Conservation (phyloP, 37 sponge, comb jelly and placozoan species). For the Cladorhizidae sp. region DNA sequence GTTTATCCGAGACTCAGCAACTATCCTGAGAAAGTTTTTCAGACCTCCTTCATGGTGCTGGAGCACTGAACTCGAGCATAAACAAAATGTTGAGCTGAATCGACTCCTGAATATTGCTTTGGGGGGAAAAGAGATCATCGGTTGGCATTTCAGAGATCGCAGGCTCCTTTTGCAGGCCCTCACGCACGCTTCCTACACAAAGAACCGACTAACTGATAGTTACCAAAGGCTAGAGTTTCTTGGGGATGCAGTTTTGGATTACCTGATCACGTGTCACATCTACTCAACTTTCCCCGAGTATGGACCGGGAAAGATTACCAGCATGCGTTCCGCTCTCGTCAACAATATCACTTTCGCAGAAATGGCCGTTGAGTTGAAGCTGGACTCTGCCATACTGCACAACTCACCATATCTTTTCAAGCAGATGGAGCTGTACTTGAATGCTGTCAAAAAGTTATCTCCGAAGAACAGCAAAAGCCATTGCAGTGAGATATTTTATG, state of each 20-base stretch:
- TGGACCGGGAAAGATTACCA: slow-evolving; percentile 83
- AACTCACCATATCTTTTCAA: slow-evolving; percentile 52
- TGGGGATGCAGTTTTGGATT: slow-evolving; percentile 97
- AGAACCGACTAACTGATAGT: slow-evolving; percentile 83
- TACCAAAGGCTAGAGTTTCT: slow-evolving; percentile 98
- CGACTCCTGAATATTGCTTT: background rate
- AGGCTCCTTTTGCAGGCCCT: slow-evolving; percentile 83
- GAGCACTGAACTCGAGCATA: too few relatives aligned
- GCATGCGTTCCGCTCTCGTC: slow-evolving; percentile 87
- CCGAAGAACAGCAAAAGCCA: too few relatives aligned
- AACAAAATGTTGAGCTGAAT: slow-evolving; percentile 1
- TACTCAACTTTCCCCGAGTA: slow-evolving; percentile 67
- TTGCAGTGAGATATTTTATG: too few relatives aligned
- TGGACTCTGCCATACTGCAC: slow-evolving; percentile 55
- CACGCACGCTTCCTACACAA: slow-evolving; percentile 91
- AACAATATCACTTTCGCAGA: slow-evolving; percentile 88
- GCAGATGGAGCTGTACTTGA: slow-evolving; percentile 39
- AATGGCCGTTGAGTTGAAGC: slow-evolving; percentile 45
- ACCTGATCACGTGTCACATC: slow-evolving; percentile 78
- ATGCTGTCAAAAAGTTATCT: background rate
- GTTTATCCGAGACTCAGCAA: slow-evolving; percentile 6
- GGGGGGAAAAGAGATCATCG: slow-evolving; percentile 14
- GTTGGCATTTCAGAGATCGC: slow-evolving; percentile 78
- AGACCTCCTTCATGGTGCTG: background rate
- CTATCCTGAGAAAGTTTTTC: slow-evolving; percentile 5